Evolutionary conservation across 2,113 vertebrate genomes (phyloP).

Genomic region (Sinocyclocheilus grahami): DNA sequence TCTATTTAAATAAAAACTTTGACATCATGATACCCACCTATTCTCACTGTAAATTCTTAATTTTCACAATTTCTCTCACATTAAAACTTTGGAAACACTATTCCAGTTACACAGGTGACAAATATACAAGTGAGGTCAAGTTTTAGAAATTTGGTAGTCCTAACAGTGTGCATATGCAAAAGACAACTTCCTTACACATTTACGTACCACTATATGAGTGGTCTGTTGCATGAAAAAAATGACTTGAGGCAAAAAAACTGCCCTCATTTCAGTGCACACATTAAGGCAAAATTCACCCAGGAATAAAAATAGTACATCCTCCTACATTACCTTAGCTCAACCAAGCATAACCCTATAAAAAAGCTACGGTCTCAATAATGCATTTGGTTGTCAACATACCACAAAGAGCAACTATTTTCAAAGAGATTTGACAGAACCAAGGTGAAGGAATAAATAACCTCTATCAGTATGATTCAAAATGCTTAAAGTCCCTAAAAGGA

Average conservation of each 20-base stretch:
- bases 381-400: conserved; percentile 37
- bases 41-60: background rate
- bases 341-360: conserved; percentile 1
- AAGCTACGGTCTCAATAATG: conserved; percentile 35
- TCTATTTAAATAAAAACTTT: background rate
- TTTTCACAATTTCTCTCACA: background rate
- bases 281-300: conserved; percentile 66
- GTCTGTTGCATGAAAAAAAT: conserved; percentile 10
- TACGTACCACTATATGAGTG: background rate
- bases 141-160: background rate
- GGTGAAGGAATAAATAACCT: conserved; percentile 3
- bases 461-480: conserved; percentile 43
- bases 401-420: conserved; percentile 8
- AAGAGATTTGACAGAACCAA: background rate
- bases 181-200: background rate
- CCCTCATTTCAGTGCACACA: conserved; percentile 48
- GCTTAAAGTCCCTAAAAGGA: conserved; percentile 57
- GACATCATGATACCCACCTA: background rate
- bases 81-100: background rate
- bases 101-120: background rate
- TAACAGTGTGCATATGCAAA: background rate
- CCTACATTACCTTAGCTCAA: conserved; percentile 43
- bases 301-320: conserved; percentile 40
- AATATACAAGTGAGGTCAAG: background rate
- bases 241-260: background rate